Evolutionary conservation across 2,797 vertebrate species (phyloP), one percentile per base, ranked within the genome.

Genomic region (Oophaga sylvatica): DNA sequence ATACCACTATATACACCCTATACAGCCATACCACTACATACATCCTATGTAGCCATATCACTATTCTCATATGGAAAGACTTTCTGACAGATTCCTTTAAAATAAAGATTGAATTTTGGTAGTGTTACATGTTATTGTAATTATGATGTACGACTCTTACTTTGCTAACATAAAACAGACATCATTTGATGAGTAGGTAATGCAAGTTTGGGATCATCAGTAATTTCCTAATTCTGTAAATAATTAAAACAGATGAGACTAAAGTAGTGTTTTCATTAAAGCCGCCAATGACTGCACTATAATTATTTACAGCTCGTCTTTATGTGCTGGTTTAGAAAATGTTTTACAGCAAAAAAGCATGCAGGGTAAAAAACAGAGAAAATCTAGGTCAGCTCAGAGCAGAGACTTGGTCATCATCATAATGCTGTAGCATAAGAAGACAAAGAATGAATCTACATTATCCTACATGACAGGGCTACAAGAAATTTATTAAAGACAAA

Each of bases 341-440:
- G 35, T 65, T 87, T 29, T 71, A 29, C 41, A 26, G 45, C 26
- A 81, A 45, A 73, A 41, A 76, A n/a, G 41, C 41, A 70, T 73
- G 65, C 45, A 68, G 80, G 78, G 31, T 31, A 11, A 60, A 83
- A 83, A 82, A 41, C 17, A 70, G 56, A 73, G 62, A 77, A 83
- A 67, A 87, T 83, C 45, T 87, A 83, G 86, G 86, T 87, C 86
- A 87, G 86, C 60, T 78, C 86, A 83, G 81, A 73, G 26, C 80
- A 77, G 68, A 19, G 60, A 83, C 53, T 83, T 76, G 71, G 80
- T 48, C 31, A 70, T 77, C 80, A 83, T 78, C 53, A 29, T 82
- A 67, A 83, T 78, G 29, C 15, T 67, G 41, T 83, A 83, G 68
- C 29, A 35, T n/a, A 59, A 35, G 26, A 60, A 83, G 80, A 77